phyloP scores from a whole-genome alignment of 2,797 vertebrate genomes.

The Amblyraja radiata region DNA sequence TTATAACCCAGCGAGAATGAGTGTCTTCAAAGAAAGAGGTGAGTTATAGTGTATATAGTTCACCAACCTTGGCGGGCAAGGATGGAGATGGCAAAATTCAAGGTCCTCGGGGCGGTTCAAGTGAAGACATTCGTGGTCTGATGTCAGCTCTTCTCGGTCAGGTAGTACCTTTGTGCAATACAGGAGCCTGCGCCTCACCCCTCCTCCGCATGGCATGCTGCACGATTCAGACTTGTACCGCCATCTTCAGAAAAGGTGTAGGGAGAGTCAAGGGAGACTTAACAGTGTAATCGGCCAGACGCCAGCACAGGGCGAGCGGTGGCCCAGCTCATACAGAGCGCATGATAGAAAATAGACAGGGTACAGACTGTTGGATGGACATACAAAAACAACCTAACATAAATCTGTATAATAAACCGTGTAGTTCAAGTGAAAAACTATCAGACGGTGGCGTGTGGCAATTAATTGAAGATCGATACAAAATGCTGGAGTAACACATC shows the following conservation, averaged over 20 bases:
- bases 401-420: neutral
- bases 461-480: neutral
- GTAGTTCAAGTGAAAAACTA: neutral
- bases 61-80: slow-evolving; percentile 66
- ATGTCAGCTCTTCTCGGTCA: slow-evolving; percentile 52
- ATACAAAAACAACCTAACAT: neutral
- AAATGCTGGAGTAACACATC: no score
- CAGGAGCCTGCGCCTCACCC: slow-evolving; percentile 59
- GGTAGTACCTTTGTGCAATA: slow-evolving; percentile 57
- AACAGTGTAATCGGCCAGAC: neutral
- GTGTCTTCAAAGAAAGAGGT: no score
- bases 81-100: slow-evolving; percentile 64
- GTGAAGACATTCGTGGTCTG: slow-evolving; percentile 56
- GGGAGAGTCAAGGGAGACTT: neutral
- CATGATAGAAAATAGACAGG: neutral
- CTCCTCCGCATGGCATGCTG: slow-evolving; percentile 72
- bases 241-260: slow-evolving; percentile 55
- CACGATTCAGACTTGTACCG: slow-evolving; percentile 64
- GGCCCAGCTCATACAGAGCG: no score
- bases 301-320: neutral
- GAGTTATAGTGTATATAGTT: neutral
- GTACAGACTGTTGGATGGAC: neutral
- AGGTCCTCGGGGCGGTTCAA: slow-evolving; percentile 58
- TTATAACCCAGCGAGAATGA: neutral
- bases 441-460: neutral